Evolutionary conservation across 2,113 vertebrate genomes (phyloP).

Genomic region (Formicarius rufipectus): DNA sequence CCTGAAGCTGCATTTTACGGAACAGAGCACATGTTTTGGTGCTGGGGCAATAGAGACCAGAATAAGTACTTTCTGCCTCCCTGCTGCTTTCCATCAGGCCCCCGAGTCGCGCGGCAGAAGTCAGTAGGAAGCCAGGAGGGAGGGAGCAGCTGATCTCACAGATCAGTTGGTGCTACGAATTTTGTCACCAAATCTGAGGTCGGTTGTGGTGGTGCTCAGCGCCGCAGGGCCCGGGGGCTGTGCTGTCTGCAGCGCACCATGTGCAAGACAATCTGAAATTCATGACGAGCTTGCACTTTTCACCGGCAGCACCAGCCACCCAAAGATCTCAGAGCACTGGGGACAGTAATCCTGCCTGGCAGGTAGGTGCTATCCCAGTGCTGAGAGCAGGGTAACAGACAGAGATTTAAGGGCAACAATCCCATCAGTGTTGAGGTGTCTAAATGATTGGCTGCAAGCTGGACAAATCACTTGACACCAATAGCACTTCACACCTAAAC

Average conservation of each 20-base stretch:
- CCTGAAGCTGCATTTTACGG: background rate
- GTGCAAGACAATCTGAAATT: constrained; percentile 67
- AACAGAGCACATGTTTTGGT: background rate
- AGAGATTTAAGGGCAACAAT: background rate
- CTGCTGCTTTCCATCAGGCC: background rate
- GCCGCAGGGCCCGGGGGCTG: background rate
- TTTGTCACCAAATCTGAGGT: constrained; percentile 30
- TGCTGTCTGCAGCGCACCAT: background rate
- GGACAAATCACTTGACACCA: background rate
- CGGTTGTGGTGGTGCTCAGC: constrained; percentile 18
- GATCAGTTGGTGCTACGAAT: background rate
- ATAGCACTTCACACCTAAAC: background rate
- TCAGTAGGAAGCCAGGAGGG: background rate
- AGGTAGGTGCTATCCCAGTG: background rate
- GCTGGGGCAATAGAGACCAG: background rate
- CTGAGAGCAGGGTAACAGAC: background rate
- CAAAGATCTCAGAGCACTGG: background rate
- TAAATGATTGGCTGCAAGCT: background rate
- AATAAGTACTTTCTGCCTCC: background rate
- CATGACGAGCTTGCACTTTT: constrained; percentile 60
- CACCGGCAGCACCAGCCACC: background rate
- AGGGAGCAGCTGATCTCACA: constrained; percentile 51
- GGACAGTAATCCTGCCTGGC: background rate
- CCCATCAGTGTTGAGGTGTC: background rate
- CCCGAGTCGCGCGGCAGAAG: background rate